Conservation (phyloP, 2,113 vertebrate genomes). For the Stomatorhinus ivindoensis region DNA sequence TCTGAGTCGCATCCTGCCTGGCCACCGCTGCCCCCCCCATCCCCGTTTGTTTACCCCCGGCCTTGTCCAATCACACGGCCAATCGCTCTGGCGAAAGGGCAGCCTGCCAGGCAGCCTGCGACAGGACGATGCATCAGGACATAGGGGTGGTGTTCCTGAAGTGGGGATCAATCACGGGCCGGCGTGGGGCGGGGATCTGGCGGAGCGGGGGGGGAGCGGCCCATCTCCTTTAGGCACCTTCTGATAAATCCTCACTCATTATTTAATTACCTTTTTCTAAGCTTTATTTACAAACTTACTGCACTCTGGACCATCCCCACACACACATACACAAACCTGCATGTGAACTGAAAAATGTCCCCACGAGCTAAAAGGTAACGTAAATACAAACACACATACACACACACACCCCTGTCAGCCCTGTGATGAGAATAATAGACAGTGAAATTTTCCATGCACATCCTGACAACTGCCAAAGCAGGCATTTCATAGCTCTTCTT, state of each 20-base stretch:
- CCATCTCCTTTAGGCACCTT: neutral
- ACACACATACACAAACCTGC: no score
- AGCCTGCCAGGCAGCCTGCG: conserved; percentile 56
- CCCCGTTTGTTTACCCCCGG: conserved; percentile 54
- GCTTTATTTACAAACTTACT: neutral
- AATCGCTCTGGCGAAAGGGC: conserved; percentile 59
- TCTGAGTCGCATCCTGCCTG: conserved; percentile 18
- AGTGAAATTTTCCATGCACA: neutral
- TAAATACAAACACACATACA: neutral
- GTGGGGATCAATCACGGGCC: conserved; percentile 57
- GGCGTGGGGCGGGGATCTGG: conserved; percentile 44
- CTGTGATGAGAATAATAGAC: neutral
- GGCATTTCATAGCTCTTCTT: neutral
- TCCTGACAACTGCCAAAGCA: neutral
- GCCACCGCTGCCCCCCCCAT: conserved; percentile 14
- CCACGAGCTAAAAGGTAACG: neutral
- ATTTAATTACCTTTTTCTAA: neutral
- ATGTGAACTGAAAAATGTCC: neutral
- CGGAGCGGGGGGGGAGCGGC: neutral
- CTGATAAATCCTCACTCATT: neutral
- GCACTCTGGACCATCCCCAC: neutral
- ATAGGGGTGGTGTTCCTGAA: conserved; percentile 57
- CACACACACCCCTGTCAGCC: neutral
- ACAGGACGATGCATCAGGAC: conserved; percentile 64
- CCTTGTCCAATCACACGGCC: conserved; percentile 55